phyloP scores from a whole-genome alignment of 2,888 invertebrate species.

The Erynnis tages region DNA sequence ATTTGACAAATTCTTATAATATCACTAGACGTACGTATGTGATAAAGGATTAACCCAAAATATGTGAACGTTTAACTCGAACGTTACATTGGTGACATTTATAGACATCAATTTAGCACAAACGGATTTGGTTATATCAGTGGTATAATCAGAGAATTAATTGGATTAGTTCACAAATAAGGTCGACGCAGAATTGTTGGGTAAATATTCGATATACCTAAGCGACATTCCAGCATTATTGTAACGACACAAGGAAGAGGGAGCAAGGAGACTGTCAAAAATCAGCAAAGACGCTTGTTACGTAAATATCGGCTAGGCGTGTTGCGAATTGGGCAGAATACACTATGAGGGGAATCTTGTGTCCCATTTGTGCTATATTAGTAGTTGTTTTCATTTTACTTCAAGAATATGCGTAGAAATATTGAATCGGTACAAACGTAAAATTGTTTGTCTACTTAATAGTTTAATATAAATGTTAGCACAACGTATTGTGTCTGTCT shows the following conservation, averaged over 20 bases:
- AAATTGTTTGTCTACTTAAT: too few species aligned
- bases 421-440: too few species aligned
- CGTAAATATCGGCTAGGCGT: conserved; percentile 77
- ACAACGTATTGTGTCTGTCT: too few species aligned
- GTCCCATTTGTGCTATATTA: conserved; percentile 63
- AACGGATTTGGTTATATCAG: conserved; percentile 10
- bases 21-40: too few species aligned
- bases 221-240: conserved; percentile 23
- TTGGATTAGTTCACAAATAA: conserved; percentile 22
- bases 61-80: not conserved
- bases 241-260: conserved; percentile 43
- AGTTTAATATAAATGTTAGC: too few species aligned
- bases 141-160: conserved; percentile 24
- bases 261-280: conserved; percentile 68
- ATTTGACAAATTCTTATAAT: too few species aligned
- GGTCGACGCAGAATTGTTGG: conserved; percentile 17
- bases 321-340: conserved; percentile 77
- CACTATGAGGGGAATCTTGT: conserved; percentile 71
- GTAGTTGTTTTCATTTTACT: conserved; percentile 65
- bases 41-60: too few species aligned
- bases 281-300: conserved; percentile 71
- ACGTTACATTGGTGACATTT: not conserved
- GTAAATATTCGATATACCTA: conserved; percentile 22
- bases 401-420: too few species aligned
- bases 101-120: not conserved